phyloP scores from a whole-genome alignment of 2,113 vertebrate species.

The Gnathonemus longibarbis region DNA sequence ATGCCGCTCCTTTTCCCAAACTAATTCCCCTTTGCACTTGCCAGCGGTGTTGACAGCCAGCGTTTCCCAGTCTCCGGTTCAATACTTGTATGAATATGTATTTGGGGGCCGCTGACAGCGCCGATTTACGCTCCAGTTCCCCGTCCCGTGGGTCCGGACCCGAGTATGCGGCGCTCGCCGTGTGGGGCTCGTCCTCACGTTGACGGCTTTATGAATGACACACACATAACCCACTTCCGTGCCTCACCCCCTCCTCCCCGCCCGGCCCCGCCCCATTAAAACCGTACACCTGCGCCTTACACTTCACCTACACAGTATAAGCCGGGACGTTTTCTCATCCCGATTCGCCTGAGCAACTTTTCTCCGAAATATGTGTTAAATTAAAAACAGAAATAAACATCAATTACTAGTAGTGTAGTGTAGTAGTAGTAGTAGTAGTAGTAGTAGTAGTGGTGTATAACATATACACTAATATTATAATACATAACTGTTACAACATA shows the following conservation, averaged over 20 bases:
- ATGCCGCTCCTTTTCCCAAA: background rate
- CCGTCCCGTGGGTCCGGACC: background rate
- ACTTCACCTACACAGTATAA: background rate
- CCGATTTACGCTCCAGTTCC: background rate
- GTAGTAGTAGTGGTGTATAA: too few relatives aligned
- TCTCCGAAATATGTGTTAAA: background rate
- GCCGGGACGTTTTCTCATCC: background rate
- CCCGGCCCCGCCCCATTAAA: background rate
- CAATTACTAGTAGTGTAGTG: background rate
- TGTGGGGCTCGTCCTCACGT: background rate
- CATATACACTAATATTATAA: background rate
- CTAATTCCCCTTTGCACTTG: background rate
- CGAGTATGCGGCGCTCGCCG: background rate
- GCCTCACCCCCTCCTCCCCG: background rate
- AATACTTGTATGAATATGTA: background rate
- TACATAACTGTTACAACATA: background rate
- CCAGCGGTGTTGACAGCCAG: background rate
- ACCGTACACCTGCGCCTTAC: background rate
- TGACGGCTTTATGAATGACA: background rate
- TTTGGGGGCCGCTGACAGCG: background rate
- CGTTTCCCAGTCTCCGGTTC: background rate
- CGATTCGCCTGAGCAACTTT: background rate
- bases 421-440: too few relatives aligned
- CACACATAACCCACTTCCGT: background rate
- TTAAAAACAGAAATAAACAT: background rate